These are phyloP conservation scores for Phalacrocorax aristotelis DNA, from an alignment of 2,113 vertebrate species.

Conservation along the genomic window DNA sequence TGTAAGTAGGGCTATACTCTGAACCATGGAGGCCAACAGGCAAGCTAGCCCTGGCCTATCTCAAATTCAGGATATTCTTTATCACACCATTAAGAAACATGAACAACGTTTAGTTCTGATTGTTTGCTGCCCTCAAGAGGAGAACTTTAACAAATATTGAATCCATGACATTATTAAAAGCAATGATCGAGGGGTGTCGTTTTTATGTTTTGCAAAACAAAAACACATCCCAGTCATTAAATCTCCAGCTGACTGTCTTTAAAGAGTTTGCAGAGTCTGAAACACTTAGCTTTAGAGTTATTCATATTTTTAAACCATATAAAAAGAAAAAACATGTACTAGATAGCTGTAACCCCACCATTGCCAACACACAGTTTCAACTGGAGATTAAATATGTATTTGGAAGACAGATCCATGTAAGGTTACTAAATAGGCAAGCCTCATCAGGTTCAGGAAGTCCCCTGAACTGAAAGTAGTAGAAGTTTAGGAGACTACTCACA, in stretches of 20 bases:
- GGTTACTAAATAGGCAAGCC: neutral
- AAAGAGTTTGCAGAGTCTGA: neutral
- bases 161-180: neutral
- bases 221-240: neutral
- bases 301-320: neutral
- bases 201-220: neutral
- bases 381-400: neutral
- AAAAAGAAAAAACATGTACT: neutral
- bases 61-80: neutral
- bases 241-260: neutral
- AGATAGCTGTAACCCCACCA: neutral
- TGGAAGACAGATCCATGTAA: neutral
- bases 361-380: neutral
- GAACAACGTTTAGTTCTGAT: neutral
- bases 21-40: neutral
- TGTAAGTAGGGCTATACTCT: neutral
- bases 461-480: neutral
- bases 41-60: neutral
- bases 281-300: neutral
- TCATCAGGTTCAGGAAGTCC: neutral
- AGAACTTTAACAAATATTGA: neutral
- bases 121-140: conserved; percentile 69
- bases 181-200: neutral
- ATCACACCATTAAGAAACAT: neutral
- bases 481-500: neutral